phyloP scores from a whole-genome alignment of 2,113 vertebrate species.

The Plotosus lineatus region DNA sequence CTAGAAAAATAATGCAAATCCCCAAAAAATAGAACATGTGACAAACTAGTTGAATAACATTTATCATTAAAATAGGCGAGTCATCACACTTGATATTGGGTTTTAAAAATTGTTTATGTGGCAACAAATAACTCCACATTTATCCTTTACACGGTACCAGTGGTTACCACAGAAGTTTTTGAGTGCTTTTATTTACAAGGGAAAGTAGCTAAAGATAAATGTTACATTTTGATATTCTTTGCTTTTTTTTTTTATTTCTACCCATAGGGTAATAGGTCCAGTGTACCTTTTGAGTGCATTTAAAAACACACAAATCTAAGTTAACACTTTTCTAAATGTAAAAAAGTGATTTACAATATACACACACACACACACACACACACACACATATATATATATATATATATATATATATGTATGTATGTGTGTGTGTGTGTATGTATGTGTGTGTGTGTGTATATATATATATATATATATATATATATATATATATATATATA shows the following conservation, averaged over 20 bases:
- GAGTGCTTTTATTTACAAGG: slow-evolving; percentile 97
- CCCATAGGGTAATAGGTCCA: slow-evolving; percentile 99
- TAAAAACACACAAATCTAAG: slow-evolving; percentile 97
- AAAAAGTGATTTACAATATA: slow-evolving; percentile 68
- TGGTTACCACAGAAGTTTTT: slow-evolving; percentile 82
- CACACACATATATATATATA: slow-evolving; percentile 67
- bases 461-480: too few species aligned
- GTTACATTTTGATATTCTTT: slow-evolving; percentile 90
- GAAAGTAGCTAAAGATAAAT: slow-evolving; percentile 87
- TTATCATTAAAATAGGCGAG: not conserved
- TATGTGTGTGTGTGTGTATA: too few species aligned
- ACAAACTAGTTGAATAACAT: not conserved
- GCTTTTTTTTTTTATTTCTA: slow-evolving; percentile 87
- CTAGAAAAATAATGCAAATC: slow-evolving; percentile 5
- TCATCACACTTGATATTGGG: slow-evolving; percentile 72
- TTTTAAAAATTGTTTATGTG: slow-evolving; percentile 82
- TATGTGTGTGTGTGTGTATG: too few species aligned
- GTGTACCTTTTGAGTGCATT: slow-evolving; percentile 91
- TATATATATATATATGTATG: slow-evolving; percentile 68
- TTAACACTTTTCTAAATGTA: slow-evolving; percentile 82
- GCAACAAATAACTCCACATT: slow-evolving; percentile 83
- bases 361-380: slow-evolving; percentile 71
- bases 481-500: too few species aligned
- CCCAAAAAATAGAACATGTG: not conserved
- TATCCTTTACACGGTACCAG: slow-evolving; percentile 80